These are phyloP conservation scores for Caenorhabditis wallacei DNA, from an alignment of 2,888 invertebrate species.

Conservation along the genomic window DNA sequence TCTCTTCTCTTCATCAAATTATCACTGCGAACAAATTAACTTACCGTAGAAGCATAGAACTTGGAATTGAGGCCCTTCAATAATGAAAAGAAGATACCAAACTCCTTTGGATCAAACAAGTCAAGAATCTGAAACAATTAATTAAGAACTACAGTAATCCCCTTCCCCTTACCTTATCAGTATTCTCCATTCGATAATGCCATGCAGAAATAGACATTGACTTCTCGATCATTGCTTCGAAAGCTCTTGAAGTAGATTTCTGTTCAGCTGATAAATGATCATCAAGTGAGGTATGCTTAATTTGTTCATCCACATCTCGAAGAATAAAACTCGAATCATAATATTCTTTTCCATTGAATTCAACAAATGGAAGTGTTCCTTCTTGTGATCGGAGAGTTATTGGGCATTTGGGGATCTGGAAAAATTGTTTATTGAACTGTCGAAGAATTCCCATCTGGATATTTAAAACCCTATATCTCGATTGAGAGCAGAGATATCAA, in stretches of 20 bases:
- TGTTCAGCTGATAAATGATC: conserved; percentile 91
- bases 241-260: conserved; percentile 92
- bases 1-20: no score
- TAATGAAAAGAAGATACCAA: conserved; percentile 56
- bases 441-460: no score
- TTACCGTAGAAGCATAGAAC: conserved; percentile 44
- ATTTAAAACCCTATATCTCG: no score
- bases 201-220: conserved; percentile 88
- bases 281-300: conserved; percentile 85
- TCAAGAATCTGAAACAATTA: conserved; percentile 46
- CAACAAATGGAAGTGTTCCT: conserved; percentile 94
- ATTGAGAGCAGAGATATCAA: no score
- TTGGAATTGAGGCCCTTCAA: conserved; percentile 44
- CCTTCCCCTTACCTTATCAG: conserved; percentile 58
- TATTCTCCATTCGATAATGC: conserved; percentile 65
- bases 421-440: neutral
- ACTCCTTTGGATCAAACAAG: conserved; percentile 34
- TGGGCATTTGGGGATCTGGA: conserved; percentile 45
- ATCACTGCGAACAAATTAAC: no score
- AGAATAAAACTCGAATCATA: conserved; percentile 92
- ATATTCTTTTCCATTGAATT: conserved; percentile 94
- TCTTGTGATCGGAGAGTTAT: conserved; percentile 86
- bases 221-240: conserved; percentile 95
- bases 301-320: conserved; percentile 85
- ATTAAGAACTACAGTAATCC: neutral